Evolutionary conservation across 2,888 invertebrate genomes (phyloP).

Genomic region (Tachina grossa): DNA sequence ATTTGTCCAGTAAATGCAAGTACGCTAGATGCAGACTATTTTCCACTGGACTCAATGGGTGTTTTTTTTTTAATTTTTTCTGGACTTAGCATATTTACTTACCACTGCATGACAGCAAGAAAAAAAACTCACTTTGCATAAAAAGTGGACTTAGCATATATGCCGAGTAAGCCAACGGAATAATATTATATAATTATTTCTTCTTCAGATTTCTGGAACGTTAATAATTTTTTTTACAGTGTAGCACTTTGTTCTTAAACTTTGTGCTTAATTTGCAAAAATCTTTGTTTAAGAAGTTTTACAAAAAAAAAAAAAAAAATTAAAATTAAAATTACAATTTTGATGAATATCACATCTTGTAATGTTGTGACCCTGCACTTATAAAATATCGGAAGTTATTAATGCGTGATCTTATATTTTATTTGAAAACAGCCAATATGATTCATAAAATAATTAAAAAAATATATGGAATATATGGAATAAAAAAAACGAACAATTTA

Average conservation of each 20-base stretch:
- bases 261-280: conserved; percentile 22
- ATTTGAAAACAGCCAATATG: not conserved
- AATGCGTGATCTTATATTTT: conserved; percentile 56
- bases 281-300: conserved; percentile 27
- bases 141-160: no score
- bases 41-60: no score
- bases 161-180: no score
- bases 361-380: conserved; percentile 52
- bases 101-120: no score
- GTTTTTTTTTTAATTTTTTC: no score
- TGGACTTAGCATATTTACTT: no score
- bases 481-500: conserved; percentile 20
- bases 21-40: no score
- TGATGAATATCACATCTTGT: conserved; percentile 35
- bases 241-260: conserved; percentile 6
- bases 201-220: not conserved
- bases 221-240: not conserved
- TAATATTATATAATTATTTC: no score
- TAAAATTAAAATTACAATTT: conserved; percentile 4
- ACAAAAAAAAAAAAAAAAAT: no score
- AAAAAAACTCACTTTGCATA: no score
- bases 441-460: not conserved
- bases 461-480: not conserved
- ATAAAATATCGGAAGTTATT: conserved; percentile 50
- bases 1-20: no score